These are phyloP conservation scores for Machimus atricapillus DNA, from an alignment of 2,888 invertebrate species.

Conservation along the genomic window DNA sequence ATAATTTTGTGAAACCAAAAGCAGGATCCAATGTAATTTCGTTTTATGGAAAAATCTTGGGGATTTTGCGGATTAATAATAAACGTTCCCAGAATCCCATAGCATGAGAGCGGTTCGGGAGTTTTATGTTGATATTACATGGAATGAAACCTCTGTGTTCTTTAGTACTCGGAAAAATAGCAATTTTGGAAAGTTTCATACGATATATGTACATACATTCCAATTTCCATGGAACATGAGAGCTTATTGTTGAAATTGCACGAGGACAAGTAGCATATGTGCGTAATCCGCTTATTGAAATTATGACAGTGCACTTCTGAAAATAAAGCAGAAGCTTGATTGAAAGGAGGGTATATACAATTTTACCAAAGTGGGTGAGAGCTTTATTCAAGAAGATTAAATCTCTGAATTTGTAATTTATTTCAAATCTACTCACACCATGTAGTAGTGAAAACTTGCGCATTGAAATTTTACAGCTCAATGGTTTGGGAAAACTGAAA, in stretches of 20 bases:
- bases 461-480: too few relatives aligned
- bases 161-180: not conserved
- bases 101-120: not conserved
- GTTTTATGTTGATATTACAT: not conserved
- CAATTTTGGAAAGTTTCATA: not conserved
- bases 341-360: not conserved
- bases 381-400: too few relatives aligned
- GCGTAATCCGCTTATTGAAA: not conserved
- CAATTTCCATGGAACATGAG: not conserved
- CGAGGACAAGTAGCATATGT: not conserved
- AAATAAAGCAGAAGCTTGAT: not conserved
- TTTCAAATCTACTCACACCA: too few relatives aligned
- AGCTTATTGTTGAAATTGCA: not conserved
- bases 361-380: not conserved
- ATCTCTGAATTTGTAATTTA: too few relatives aligned
- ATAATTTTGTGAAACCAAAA: not conserved
- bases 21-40: not conserved
- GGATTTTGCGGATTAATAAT: not conserved
- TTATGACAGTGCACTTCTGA: not conserved
- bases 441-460: too few relatives aligned
- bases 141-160: not conserved
- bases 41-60: not conserved
- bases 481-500: too few relatives aligned
- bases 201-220: not conserved
- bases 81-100: not conserved